Base-by-base conservation (phyloP, 2,113 vertebrate genomes). In the Oxyruncus cristatus region DNA sequence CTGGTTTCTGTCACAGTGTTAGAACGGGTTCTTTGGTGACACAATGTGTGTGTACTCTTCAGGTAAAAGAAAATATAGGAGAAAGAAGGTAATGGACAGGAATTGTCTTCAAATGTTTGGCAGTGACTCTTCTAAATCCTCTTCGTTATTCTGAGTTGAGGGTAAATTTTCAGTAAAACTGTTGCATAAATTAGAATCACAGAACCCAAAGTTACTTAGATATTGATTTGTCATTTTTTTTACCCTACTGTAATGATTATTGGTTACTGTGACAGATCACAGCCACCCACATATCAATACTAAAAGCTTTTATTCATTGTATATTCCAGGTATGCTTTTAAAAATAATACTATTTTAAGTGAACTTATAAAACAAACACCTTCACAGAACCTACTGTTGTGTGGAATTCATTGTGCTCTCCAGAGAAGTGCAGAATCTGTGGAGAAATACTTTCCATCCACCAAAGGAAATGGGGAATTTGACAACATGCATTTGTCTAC, bases 401-500 rank as follows among this genome's bases (percentile, higher is more conserved):
- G n/a, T 59, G 53, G 77, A 77, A 93, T 85, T 52, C 56, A 50
- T n/a, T 82, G 68, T 62, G 24, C 47, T 92, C 75, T 88, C 63
- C 55, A 80, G 85, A 92, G 87, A 92, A 89, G 88, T 76, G 76
- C 35, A 52, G 86, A 96, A 96, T 95, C 78, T 96, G 72, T 97
- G 78, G 92, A 96, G 96, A 96, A 94, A 88, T 85, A 58, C 80
- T 97, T 98, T 96, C 97, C 93, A 96, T 97, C 95, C 94, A 95
- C 95, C 85, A 89, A 92, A 97, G 88, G 91, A 98, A 98, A 98
- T 95, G 94, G 85, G 58, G 59, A 94, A 95, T 97, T 98, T 98
- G 98, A 98, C 97, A 98, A 95, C 93, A 90, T 96, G 92, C 97
- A 98, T 98, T 98, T 98, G 96, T 98, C 97, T 98, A 95, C 96